Percentiles rank a stretch among this genome's conserved stretches.
phyloP scores from a whole-genome alignment of 2,888 invertebrate genomes.

The Galerucella pusilla region DNA sequence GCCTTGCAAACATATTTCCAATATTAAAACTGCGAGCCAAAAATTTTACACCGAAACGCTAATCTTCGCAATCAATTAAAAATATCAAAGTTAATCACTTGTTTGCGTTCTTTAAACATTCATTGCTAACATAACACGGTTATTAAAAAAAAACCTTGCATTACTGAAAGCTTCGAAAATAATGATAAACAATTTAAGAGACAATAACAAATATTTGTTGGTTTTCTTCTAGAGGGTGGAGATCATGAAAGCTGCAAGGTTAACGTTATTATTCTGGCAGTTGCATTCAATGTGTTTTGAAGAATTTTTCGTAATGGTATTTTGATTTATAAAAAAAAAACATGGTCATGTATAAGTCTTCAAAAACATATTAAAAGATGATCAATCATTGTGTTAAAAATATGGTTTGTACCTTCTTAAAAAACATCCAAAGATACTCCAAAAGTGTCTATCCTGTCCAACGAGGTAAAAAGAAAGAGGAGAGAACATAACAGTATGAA shows the following conservation, averaged over 20 bases:
- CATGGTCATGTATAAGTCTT: too few relatives aligned
- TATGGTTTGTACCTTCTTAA: too few relatives aligned
- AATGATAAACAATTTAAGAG: not conserved
- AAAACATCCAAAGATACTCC: too few relatives aligned
- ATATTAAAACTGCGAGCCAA: not conserved
- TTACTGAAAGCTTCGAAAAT: not conserved
- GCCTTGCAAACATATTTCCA: not conserved
- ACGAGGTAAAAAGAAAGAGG: too few relatives aligned
- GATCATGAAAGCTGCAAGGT: conserved; percentile 6
- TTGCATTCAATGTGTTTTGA: conserved; percentile 2
- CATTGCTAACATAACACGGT: not conserved
- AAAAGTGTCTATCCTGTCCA: too few relatives aligned
- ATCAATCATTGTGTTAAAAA: too few relatives aligned
- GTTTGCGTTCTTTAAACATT: conserved; percentile 11
- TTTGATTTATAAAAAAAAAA: too few relatives aligned
- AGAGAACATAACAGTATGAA: too few relatives aligned
- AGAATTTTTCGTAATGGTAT: not conserved
- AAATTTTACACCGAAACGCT: not conserved
- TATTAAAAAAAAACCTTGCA: not conserved
- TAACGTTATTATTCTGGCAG: conserved; percentile 4
- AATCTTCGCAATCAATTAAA: conserved; percentile 15
- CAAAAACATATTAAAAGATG: too few relatives aligned
- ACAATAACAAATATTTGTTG: conserved; percentile 15
- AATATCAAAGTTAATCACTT: conserved; percentile 7
- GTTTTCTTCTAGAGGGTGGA: not conserved